These are phyloP conservation scores for Chloromyia formosa DNA, from an alignment of 2,888 invertebrate genomes.

Conservation along the genomic window DNA sequence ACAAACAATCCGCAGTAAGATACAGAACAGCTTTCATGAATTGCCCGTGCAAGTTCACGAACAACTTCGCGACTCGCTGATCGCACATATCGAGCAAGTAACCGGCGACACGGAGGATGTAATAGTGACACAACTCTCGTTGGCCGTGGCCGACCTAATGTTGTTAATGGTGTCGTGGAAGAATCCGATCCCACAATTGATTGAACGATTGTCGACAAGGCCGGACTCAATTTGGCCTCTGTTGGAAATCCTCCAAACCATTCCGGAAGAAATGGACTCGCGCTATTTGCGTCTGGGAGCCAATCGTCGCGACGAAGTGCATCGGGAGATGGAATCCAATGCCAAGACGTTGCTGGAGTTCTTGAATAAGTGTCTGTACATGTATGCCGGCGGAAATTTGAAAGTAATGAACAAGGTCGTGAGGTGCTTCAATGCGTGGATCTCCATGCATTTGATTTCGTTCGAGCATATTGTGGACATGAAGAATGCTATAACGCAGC, in stretches of 20 bases:
- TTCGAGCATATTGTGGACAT: slow-evolving; percentile 74
- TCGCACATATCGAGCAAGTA: slow-evolving; percentile 85
- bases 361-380: slow-evolving; percentile 78
- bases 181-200: slow-evolving; percentile 84
- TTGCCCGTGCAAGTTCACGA: slow-evolving; percentile 84
- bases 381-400: slow-evolving; percentile 69
- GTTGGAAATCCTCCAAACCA: slow-evolving; percentile 89
- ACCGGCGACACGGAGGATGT: slow-evolving; percentile 81
- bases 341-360: slow-evolving; percentile 82
- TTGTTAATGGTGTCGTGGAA: slow-evolving; percentile 95
- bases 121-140: slow-evolving; percentile 90
- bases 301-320: slow-evolving; percentile 87
- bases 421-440: slow-evolving; percentile 92
- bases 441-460: slow-evolving; percentile 82
- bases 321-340: slow-evolving; percentile 79
- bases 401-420: slow-evolving; percentile 78
- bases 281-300: slow-evolving; percentile 84
- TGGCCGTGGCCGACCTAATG: slow-evolving; percentile 93
- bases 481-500: slow-evolving; percentile 73
- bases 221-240: slow-evolving; percentile 80
- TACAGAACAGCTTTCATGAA: slow-evolving; percentile 90
- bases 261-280: slow-evolving; percentile 95
- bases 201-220: slow-evolving; percentile 75
- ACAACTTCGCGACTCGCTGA: slow-evolving; percentile 88
- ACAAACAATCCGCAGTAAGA: slow-evolving; percentile 97